phyloP scores from a whole-genome alignment of 1,140 invertebrate genomes.

The Drosophila bocki region DNA sequence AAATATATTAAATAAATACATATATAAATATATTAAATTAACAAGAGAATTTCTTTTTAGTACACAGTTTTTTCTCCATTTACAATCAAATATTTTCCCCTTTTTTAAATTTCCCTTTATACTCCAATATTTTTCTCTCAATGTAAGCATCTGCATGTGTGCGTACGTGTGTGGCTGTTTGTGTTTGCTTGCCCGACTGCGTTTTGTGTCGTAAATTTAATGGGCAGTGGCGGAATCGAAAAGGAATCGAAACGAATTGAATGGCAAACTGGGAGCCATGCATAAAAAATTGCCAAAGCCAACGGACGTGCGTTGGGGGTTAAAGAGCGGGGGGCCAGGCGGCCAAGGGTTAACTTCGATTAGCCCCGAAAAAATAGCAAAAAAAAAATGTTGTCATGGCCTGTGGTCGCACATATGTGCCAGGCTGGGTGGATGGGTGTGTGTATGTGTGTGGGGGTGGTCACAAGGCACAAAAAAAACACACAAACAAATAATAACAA shows the following conservation, averaged over 20 bases:
- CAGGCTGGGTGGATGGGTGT: constrained; percentile 7
- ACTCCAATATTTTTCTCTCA: background rate
- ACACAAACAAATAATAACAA: constrained; percentile 73
- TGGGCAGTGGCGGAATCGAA: constrained; percentile 72
- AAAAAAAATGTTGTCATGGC: constrained; percentile 77
- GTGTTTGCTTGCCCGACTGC: constrained; percentile 74
- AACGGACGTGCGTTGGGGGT: constrained; percentile 3
- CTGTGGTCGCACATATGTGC: constrained; percentile 81
- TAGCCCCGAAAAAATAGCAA: constrained; percentile 51
- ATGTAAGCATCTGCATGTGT: background rate
- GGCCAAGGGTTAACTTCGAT: constrained; percentile 82
- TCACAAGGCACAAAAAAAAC: constrained; percentile 69
- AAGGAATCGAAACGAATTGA: constrained; percentile 80
- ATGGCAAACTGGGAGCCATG: constrained; percentile 78
- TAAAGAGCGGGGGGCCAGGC: constrained; percentile 7
- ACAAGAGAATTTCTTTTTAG: no score
- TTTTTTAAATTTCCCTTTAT: no score
- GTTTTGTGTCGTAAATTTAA: constrained; percentile 83
- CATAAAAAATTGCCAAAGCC: constrained; percentile 80
- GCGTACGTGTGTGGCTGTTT: constrained; percentile 14
- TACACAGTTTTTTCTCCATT: no score
- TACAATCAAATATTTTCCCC: no score
- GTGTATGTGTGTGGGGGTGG: constrained; percentile 46
- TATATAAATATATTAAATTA: no score
- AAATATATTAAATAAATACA: no score